Percentiles rank a stretch among this genome's conserved stretches.
Conservation (phyloP, 2,113 vertebrate genomes). For the Sylvia atricapilla region DNA sequence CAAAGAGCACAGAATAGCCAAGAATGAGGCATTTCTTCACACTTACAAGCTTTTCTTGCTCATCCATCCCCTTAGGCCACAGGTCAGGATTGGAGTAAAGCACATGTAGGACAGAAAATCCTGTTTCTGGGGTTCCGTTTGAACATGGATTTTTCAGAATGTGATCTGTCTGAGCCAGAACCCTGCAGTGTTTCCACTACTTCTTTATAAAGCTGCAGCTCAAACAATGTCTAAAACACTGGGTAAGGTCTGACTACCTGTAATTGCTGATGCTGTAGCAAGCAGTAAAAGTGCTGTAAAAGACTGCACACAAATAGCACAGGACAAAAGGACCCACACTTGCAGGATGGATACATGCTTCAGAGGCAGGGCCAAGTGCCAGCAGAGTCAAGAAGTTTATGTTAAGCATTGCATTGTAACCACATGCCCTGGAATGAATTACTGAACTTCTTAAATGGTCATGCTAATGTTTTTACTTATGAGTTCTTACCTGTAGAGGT, state of each 20-base stretch:
- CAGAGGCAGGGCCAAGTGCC: neutral
- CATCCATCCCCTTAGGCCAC: neutral
- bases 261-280: neutral
- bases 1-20: neutral
- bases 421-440: slow-evolving; percentile 52
- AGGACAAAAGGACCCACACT: neutral
- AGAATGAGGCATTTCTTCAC: neutral
- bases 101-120: neutral
- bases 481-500: slow-evolving; percentile 64
- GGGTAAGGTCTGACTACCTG: neutral
- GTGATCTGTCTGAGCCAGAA: neutral
- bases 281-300: neutral
- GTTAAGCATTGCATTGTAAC: slow-evolving; percentile 10
- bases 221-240: neutral
- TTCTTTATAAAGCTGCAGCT: neutral
- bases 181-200: neutral
- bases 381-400: neutral
- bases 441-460: slow-evolving; percentile 46
- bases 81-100: neutral
- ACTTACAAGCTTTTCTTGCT: neutral
- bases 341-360: neutral
- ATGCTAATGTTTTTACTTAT: slow-evolving; percentile 67
- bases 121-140: neutral
- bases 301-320: neutral
- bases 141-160: neutral